Base-by-base conservation (phyloP, 2,113 vertebrate genomes). In the Pseudonaja textilis region DNA sequence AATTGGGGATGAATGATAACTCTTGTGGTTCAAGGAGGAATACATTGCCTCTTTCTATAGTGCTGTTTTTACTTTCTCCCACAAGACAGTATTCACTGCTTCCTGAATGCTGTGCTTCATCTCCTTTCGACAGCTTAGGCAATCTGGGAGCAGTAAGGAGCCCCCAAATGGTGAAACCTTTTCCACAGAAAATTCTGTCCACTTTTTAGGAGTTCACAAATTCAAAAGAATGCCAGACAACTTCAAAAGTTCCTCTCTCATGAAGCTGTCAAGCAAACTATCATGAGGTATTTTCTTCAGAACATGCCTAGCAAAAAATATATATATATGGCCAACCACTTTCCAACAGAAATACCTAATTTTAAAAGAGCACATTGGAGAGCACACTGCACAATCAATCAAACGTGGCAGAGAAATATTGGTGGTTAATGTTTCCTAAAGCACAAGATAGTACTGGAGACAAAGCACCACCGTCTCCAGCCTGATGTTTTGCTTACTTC, bases 341-440 rank as follows among this genome's bases (percentile, higher is more conserved):
- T 74, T 74, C n/a, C n/a, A 74, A 74, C 69, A 74, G 69, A 39
- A 74, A 18, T 39, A 74, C 16, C 16, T 39, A 39, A 74, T 74
- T n/a, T 74, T 74, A 74, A 74, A 74, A 74, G 12, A 74, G n/a
- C 69, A 74, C 5, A 39, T 74, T 74, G 69, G 69, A 74, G 2
- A 74, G n/a, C 69, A 74, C n/a, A 39, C n/a, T 34, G 69, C n/a
- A 39, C 5, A 20, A 5, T 74, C 69, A 74, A 39, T 74, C 5
- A 39, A 39, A 39, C 14, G 20, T 8, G 16, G 69, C n/a, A 39
- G 69, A 74, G 16, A 74, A 74, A 74, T 74, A 26, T 61, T 61
- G 55, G 88, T 39, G 45, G 7, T 90, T 64, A 69, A 69, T 42
- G 90, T 85, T 93, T 95, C 92, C 39, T 90, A 59, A 10, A 59